Base-by-base conservation (phyloP, 2,888 invertebrate genomes). In the Cosmia pyralina region DNA sequence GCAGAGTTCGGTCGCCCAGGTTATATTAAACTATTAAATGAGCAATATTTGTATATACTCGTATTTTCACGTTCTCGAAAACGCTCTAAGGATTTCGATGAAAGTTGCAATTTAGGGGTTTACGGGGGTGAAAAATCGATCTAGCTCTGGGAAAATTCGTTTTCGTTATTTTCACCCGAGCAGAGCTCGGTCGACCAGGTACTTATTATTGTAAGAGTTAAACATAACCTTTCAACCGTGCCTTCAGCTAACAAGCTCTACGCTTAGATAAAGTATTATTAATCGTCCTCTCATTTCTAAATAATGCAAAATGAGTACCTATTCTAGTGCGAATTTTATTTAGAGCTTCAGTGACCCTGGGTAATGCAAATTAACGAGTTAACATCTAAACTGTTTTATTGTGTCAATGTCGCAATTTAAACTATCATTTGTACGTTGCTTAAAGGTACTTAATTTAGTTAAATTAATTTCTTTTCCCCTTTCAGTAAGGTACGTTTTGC, bases 341-440 rank as follows among this genome's bases (percentile, higher is more conserved):
- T 66, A 13, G 48, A 68, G 53, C 53, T 62, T 66, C 11, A 53
- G 19, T 79, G 62, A 69, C 73, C 80, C n/a, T 73, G 28, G 28
- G 28, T 28, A 28, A 28, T 28, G 28, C 28, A 28, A 3, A 28
- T 28, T 28, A 3, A 28, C 28, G 28, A 28, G 28, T 28, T 28
- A 74, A 59, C 38, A 19, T 60, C 55, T 72, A 50, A 68, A 60
- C 44, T 44, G 13, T 83, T 79, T 60, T 50, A 79, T 58, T 65
- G 48, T 79, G 80, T 83, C 83, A 80, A 83, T 83, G 72, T 83
- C 72, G 53, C 72, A 68, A 59, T 75, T 72, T 11, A n/a, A 34
- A 55, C 59, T 19, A 68, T 72, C 44, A 68, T 68, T 68, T 71
- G 58, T 28, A 48, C 15, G 19, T 38, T 53, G 44, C 28, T 44